Base-by-base conservation (phyloP, 2,888 invertebrate species). In the Agriopis leucophaearia region DNA sequence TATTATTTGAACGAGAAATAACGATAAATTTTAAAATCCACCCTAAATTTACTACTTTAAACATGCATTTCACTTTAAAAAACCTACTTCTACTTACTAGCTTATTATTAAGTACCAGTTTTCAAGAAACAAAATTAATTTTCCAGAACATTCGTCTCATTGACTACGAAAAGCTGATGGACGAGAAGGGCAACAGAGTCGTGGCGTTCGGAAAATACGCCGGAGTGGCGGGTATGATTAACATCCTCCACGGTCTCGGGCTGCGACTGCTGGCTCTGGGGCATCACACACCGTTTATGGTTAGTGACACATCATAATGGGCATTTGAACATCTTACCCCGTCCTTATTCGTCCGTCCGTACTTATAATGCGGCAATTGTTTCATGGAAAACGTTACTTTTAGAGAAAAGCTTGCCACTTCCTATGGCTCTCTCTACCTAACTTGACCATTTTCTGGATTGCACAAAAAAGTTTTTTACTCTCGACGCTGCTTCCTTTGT, bases 121-220 rank as follows among this genome's bases (percentile, higher is more conserved):
- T n/a, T 42, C 12, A 13, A 4, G 7, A 18, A 18, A 48, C 15
- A 18, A 15, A 1, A 7, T 16, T 9, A 48, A 8, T n/a, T 51
- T 35, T 91, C 16, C 87, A 96, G 96, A 98, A 99, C 81, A 99
- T 99, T 77, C 96, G 99, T 27, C 93, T 99, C 62, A 96, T 99
- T 74, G 99, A 99, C 92, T 99, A 99, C 86, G 99, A 99, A 87
- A 98, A 98, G 87, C 95, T 99, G 83, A 97, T 98, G 84, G 98
- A 99, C 82, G 96, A 96, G 55, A 94, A 96, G 36, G 99, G 99
- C 0, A 96, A 97, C 78, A 95, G 99, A 12, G 97, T 99, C 50
- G 99, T 99, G 6, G 99, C 99, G 3, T 99, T 99, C 89, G 99
- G 99, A 0, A 99, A 99, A 88, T 99, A 99, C 94, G 99, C 99